Conservation (phyloP, 1,140 invertebrate species). For the Megathymus violae region DNA sequence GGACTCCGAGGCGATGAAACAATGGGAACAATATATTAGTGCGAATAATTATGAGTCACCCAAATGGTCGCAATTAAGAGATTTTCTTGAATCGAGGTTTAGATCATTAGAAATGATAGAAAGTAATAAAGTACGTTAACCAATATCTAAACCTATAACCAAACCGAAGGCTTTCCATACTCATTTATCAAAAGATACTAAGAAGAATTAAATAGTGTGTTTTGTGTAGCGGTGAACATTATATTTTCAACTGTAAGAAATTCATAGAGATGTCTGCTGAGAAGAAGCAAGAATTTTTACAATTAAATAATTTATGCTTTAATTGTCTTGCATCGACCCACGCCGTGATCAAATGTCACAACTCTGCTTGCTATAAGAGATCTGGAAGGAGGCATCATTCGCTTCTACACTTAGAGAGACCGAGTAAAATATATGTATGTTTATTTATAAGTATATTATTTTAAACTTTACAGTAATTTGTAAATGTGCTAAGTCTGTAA, state of each 20-base stretch:
- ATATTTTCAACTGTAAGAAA: slow-evolving; percentile 43
- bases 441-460: too few species aligned
- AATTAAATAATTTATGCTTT: slow-evolving; percentile 46
- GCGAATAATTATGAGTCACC: slow-evolving; percentile 32
- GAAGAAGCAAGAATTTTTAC: slow-evolving; percentile 43
- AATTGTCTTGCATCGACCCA: slow-evolving; percentile 49
- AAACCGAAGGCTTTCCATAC: slow-evolving; percentile 24
- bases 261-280: slow-evolving; percentile 33
- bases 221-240: slow-evolving; percentile 43
- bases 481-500: too few species aligned
- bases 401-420: slow-evolving; percentile 31
- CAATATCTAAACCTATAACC: background rate
- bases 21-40: slow-evolving; percentile 42
- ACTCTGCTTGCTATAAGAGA: slow-evolving; percentile 23
- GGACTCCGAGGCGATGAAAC: slow-evolving; percentile 39
- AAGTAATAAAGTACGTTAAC: slow-evolving; percentile 12
- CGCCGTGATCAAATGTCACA: slow-evolving; percentile 35
- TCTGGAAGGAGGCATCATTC: slow-evolving; percentile 36
- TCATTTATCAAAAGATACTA: slow-evolving; percentile 8
- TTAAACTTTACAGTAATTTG: too few species aligned
- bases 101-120: slow-evolving; percentile 46
- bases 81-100: slow-evolving; percentile 47
- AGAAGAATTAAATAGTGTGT: slow-evolving; percentile 27
- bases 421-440: too few species aligned
- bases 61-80: slow-evolving; percentile 29